Conservation (phyloP, 1,140 invertebrate species). For the Diabrotica virgifera region DNA sequence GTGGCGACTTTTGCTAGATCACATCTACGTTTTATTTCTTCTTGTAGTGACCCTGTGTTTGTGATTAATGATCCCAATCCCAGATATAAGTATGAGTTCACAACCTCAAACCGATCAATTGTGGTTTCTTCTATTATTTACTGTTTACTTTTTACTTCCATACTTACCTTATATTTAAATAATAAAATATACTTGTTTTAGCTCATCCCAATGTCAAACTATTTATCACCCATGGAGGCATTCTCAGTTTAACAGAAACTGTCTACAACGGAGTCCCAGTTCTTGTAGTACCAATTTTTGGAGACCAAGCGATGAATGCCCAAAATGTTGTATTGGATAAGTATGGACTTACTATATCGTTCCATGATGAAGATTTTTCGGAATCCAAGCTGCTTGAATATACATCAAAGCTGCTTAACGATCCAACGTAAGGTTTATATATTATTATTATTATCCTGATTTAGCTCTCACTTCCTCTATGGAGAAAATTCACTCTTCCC, state of each 20-base stretch:
- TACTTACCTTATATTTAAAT: too few species aligned
- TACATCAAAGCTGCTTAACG: slow-evolving; percentile 17
- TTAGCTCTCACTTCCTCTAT: too few species aligned
- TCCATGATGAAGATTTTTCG: slow-evolving; percentile 6
- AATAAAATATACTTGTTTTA: slow-evolving; percentile 20
- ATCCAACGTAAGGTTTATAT: slow-evolving; percentile 12
- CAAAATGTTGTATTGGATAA: slow-evolving; percentile 27
- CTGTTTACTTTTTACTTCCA: too few species aligned
- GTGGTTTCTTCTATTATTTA: too few species aligned
- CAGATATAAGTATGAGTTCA: too few species aligned
- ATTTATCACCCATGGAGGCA: slow-evolving; percentile 55
- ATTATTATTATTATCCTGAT: background rate
- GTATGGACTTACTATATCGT: background rate
- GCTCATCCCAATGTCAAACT: slow-evolving; percentile 38
- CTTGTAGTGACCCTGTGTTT: too few species aligned
- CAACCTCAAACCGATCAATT: too few species aligned
- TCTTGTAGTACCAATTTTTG: slow-evolving; percentile 43
- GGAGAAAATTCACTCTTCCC: too few species aligned
- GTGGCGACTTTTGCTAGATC: too few species aligned
- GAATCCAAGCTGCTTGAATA: slow-evolving; percentile 12
- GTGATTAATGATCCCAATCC: too few species aligned
- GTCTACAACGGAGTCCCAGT: slow-evolving; percentile 51
- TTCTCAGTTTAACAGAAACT: slow-evolving; percentile 51
- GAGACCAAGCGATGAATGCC: slow-evolving; percentile 33
- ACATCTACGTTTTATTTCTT: too few species aligned